These are phyloP conservation scores for Sebastes paucispinis DNA, from an alignment of 2,797 vertebrate genomes.

Conservation along the genomic window DNA sequence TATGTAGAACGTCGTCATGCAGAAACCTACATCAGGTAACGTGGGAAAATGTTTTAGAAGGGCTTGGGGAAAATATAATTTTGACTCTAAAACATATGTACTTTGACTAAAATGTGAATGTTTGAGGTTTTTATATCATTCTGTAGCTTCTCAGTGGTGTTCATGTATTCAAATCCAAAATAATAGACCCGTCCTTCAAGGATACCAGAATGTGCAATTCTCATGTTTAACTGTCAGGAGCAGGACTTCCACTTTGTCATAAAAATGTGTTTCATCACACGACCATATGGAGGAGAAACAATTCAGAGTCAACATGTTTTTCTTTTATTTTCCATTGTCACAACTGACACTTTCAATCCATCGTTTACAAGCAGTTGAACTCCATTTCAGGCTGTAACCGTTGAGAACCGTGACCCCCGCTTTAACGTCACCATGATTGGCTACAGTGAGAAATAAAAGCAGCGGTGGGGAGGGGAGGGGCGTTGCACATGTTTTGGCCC, in stretches of 20 bases:
- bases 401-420: background rate
- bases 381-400: constrained; percentile 15
- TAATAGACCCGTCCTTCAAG: too few relatives aligned
- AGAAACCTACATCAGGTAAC: too few relatives aligned
- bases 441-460: background rate
- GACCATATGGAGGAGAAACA: background rate
- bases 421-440: background rate
- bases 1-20: too few relatives aligned
- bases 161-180: too few relatives aligned
- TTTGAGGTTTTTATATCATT: too few relatives aligned
- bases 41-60: background rate
- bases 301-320: background rate
- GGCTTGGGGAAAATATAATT: too few relatives aligned
- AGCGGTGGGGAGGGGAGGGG: background rate
- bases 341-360: constrained; percentile 11
- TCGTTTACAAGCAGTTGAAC: background rate
- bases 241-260: background rate
- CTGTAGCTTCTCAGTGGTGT: too few relatives aligned
- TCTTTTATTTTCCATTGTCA: constrained; percentile 12
- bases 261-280: background rate
- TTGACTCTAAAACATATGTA: background rate
- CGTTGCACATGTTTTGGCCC: background rate
- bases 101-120: background rate
- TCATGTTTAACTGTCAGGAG: background rate
- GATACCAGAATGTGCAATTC: background rate